phyloP scores from a whole-genome alignment of 1,140 invertebrate species.

The Trichomalopsis sarcophagae region DNA sequence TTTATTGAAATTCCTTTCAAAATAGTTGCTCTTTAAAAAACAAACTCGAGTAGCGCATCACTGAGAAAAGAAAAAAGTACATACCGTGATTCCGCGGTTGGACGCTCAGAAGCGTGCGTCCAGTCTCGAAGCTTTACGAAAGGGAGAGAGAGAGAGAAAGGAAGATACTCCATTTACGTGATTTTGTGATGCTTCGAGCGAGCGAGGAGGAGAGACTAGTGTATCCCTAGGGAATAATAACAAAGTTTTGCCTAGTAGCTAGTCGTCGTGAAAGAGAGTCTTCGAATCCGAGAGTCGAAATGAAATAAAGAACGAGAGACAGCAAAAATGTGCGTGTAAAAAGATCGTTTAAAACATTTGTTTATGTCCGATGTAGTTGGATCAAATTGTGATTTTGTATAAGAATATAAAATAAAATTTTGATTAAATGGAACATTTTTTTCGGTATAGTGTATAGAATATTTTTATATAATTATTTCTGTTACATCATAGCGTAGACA shows the following conservation, averaged over 20 bases:
- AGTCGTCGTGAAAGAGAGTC: conserved; percentile 15
- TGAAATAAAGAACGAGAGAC: neutral
- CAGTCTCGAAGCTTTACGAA: neutral
- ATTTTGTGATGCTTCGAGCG: conserved; percentile 24
- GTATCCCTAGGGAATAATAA: conserved; percentile 26
- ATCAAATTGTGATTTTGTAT: too few species aligned
- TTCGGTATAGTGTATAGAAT: too few species aligned
- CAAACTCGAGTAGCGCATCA: neutral
- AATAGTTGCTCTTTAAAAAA: neutral
- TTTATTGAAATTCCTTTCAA: neutral
- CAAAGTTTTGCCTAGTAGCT: conserved; percentile 32
- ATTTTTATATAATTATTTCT: too few species aligned
- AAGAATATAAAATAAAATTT: too few species aligned
- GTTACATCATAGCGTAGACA: too few species aligned
- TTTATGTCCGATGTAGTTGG: too few species aligned
- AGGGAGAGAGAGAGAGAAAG: neutral
- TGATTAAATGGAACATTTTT: too few species aligned
- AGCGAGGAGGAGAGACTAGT: neutral
- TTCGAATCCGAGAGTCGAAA: conserved; percentile 4
- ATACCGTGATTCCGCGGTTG: neutral
- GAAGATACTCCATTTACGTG: conserved; percentile 35
- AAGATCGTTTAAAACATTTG: neutral
- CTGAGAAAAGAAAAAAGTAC: neutral
- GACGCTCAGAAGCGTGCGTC: neutral
- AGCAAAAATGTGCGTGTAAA: neutral